Evolutionary conservation across 2,888 invertebrate species (phyloP).

Genomic region (Cephus sareptanus): DNA sequence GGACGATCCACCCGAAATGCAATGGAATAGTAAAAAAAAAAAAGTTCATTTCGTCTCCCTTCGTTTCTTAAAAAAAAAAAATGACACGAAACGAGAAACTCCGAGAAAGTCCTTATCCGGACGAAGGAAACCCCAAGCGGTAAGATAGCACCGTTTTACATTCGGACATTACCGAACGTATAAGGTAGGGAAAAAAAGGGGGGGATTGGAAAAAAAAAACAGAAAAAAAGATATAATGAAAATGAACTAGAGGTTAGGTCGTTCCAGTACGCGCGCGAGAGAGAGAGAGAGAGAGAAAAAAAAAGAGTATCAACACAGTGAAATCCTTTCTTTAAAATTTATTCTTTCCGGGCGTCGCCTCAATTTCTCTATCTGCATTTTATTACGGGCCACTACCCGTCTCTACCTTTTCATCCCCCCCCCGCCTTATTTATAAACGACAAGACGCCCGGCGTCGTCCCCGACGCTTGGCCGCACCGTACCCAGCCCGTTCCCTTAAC

Average conservation of each 20-base stretch:
- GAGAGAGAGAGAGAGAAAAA: not conserved
- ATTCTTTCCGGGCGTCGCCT: slow-evolving; percentile 6
- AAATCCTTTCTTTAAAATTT: slow-evolving; percentile 7
- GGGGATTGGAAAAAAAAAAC: too few species aligned
- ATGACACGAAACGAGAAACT: not conserved
- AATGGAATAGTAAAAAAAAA: not conserved
- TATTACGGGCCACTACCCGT: slow-evolving; percentile 8
- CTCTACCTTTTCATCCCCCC: not conserved
- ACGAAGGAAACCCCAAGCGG: not conserved
- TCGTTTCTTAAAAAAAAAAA: not conserved
- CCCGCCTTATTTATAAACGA: not conserved
- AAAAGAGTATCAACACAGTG: not conserved
- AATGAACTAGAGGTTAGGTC: not conserved
- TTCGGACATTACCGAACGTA: not conserved
- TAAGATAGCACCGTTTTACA: not conserved
- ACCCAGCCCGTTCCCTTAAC: not conserved
- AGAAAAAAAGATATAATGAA: not conserved
- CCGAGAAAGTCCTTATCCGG: not conserved
- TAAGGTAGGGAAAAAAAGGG: not conserved
- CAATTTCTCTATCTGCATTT: slow-evolving; percentile 13
- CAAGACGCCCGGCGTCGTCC: not conserved
- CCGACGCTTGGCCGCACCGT: not conserved
- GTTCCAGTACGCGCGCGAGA: not conserved
- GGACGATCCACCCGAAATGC: not conserved
- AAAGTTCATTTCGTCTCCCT: not conserved